Percentiles rank a stretch among this genome's conserved stretches.
Conservation (phyloP, 2,888 invertebrate genomes). For the Lydus trimaculatus region DNA sequence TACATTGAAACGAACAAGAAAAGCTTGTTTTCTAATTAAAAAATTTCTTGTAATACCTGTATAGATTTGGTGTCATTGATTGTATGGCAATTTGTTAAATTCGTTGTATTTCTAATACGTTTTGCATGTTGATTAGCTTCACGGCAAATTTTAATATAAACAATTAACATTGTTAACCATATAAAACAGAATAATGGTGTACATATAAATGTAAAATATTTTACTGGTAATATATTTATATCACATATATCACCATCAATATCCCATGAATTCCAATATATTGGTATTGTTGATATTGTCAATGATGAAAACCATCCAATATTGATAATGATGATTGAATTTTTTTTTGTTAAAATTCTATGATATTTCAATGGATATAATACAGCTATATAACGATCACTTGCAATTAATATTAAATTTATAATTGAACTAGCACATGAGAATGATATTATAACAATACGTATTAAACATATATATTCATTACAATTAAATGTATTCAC, state of each 20-base stretch:
- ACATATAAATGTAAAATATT: constrained; percentile 62
- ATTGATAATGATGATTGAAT: constrained; percentile 69
- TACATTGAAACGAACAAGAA: not conserved
- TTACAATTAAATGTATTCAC: constrained; percentile 64
- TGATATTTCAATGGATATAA: constrained; percentile 81
- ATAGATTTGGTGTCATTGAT: constrained; percentile 75
- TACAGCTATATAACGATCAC: constrained; percentile 82
- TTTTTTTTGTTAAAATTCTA: constrained; percentile 75
- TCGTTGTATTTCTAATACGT: constrained; percentile 69
- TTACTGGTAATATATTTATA: constrained; percentile 67
- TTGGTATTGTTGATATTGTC: constrained; percentile 72
- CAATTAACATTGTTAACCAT: constrained; percentile 77
- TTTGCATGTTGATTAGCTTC: constrained; percentile 78
- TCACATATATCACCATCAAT: constrained; percentile 64
- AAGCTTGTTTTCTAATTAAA: not conserved
- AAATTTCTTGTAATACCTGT: constrained; percentile 64
- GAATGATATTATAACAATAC: constrained; percentile 77
- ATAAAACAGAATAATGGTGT: constrained; percentile 76
- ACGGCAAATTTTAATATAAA: constrained; percentile 81
- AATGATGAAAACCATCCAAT: constrained; percentile 74
- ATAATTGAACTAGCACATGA: constrained; percentile 82
- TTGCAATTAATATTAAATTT: constrained; percentile 80
- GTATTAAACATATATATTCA: constrained; percentile 71
- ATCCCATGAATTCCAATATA: constrained; percentile 81
- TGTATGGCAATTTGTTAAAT: constrained; percentile 57